Base-by-base conservation (phyloP, 2,113 vertebrate genomes). In the Phaethornis superciliosus region DNA sequence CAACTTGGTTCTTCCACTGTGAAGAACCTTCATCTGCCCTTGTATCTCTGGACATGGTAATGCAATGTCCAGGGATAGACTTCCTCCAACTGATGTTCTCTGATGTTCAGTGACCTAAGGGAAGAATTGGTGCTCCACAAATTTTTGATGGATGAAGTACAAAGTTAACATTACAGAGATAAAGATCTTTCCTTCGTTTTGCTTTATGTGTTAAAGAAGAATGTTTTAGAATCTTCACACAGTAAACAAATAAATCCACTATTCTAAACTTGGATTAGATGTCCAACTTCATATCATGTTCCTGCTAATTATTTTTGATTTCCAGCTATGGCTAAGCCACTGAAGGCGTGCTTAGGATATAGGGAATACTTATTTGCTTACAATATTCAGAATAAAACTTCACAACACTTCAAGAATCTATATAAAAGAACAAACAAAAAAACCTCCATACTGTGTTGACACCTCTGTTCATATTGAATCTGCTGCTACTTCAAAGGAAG, bases 401-500 rank as follows among this genome's bases (percentile, higher is more conserved):
- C 13, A 81, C 10, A 79, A 51, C 70, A 54, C 16, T 60, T 79
- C 64, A 81, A 89, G n/a, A 76, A 59, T 51, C 12, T 7, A 11
- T 65, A 2, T 59, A 46, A 51, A 15, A 59, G 14, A 67, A 4
- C 85, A 88, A 70, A 47, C 18, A 16, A 47, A 47, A 47, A 85
- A 77, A 87, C 55, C 5, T 96, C 88, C 83, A 26, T 88, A 67
- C 15, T 49, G 10, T 52, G 30, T 59, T 75, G 83, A 52, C 42
- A 83, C 35, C 15, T 64, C 58, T 91, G 79, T 37, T 47, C 85
- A 4, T 89, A 63, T 95, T 60, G 85, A 81, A 90, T 52, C 79
- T 88, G 51, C 42, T 80, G 12, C 44, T 85, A 20, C 79, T 88
- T 94, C 56, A 89, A 90, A 35, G n/a, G 76, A 91, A 92, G 79